Conservation (phyloP, 2,113 vertebrate genomes). For the Rhea pennata region DNA sequence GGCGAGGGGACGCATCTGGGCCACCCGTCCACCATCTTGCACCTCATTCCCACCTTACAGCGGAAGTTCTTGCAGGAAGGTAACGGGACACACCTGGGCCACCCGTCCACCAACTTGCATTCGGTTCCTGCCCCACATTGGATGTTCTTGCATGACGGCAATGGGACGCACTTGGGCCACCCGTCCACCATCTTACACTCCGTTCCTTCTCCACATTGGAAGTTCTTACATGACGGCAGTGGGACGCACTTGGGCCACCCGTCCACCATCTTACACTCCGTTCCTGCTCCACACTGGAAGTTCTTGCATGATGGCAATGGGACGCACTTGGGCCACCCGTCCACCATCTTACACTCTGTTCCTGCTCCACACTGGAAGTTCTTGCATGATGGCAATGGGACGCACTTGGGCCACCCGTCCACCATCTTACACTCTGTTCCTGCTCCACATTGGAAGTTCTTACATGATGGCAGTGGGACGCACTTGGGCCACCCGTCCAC, state of each 20-base stretch:
- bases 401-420: accelerated
- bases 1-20: accelerated
- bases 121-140: background rate
- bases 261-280: background rate
- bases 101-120: background rate
- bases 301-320: accelerated
- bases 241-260: background rate
- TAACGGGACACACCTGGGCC: background rate
- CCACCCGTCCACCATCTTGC: background rate
- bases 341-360: background rate
- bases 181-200: background rate
- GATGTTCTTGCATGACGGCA: background rate
- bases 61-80: too few species aligned
- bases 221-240: background rate
- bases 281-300: background rate
- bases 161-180: accelerated
- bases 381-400: accelerated
- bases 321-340: accelerated
- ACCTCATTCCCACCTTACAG: too few species aligned
- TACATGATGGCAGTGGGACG: accelerated
- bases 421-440: background rate
- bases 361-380: too few species aligned
- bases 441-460: too few species aligned
- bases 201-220: background rate
- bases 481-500: accelerated